These are phyloP conservation scores for Bagarius yarrelli DNA, from an alignment of 2,113 vertebrate genomes.

Conservation along the genomic window DNA sequence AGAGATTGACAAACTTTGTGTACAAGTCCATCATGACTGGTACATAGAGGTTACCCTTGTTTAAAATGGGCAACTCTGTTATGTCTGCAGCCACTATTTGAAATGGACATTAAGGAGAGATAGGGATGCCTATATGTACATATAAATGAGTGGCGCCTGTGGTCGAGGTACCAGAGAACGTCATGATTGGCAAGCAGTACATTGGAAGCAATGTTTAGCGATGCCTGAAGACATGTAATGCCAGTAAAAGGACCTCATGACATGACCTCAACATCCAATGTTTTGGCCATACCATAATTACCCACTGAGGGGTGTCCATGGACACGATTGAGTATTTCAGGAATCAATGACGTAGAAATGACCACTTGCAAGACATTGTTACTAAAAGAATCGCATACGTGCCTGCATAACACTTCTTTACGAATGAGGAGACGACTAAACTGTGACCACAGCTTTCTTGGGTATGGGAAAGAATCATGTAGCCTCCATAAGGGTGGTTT, in stretches of 20 bases:
- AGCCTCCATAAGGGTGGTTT: conserved; percentile 10
- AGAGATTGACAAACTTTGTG: too few species aligned
- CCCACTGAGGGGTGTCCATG: conserved; percentile 11
- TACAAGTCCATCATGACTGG: too few species aligned
- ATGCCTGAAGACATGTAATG: conserved; percentile 32
- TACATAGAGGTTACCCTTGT: background rate
- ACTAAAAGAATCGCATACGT: background rate
- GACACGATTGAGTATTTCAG: background rate
- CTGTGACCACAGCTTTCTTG: conserved; percentile 6
- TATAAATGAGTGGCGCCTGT: background rate
- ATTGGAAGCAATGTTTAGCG: background rate
- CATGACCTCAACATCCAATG: background rate
- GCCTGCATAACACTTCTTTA: background rate
- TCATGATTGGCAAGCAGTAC: background rate
- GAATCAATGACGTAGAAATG: background rate
- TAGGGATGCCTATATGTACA: too few species aligned
- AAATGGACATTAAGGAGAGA: background rate
- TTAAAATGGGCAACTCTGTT: background rate
- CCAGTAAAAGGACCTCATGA: too few species aligned
- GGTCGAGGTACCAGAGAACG: background rate
- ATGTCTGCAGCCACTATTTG: conserved; percentile 4
- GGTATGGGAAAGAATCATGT: background rate
- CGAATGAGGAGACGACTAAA: background rate
- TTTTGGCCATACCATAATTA: conserved; percentile 20
- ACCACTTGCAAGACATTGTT: background rate